phyloP scores from a whole-genome alignment of 2,113 vertebrate species.

The Phylloscopus trochilus region DNA sequence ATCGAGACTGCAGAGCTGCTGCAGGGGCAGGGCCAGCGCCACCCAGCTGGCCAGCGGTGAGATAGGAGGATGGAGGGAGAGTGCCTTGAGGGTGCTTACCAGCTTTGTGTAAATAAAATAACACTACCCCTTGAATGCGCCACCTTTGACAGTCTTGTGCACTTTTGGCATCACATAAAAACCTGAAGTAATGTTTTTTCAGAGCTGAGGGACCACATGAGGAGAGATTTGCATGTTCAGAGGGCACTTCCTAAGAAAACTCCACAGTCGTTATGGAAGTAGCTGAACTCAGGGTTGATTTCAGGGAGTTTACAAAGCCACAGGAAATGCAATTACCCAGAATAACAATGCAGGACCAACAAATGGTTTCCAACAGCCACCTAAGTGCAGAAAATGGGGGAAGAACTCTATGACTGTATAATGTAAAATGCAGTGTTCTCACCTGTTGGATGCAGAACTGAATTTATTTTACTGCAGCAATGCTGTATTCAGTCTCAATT shows the following conservation, averaged over 20 bases:
- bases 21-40: too few relatives aligned
- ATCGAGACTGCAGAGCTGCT: background rate
- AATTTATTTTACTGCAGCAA: background rate
- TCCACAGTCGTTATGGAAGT: background rate
- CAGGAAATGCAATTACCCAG: background rate
- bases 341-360: background rate
- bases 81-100: background rate
- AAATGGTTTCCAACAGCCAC: background rate
- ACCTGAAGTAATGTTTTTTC: background rate
- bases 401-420: background rate
- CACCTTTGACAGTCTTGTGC: background rate
- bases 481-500: background rate
- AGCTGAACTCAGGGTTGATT: background rate
- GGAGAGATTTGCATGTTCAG: background rate
- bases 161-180: background rate
- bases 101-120: background rate
- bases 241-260: background rate
- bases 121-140: background rate
- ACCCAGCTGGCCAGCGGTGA: background rate
- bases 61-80: background rate
- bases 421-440: background rate
- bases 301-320: background rate
- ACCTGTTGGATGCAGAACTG: background rate
- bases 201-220: background rate
- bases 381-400: background rate